phyloP scores from a whole-genome alignment of 2,888 invertebrate genomes.

The Pheosia tremula region DNA sequence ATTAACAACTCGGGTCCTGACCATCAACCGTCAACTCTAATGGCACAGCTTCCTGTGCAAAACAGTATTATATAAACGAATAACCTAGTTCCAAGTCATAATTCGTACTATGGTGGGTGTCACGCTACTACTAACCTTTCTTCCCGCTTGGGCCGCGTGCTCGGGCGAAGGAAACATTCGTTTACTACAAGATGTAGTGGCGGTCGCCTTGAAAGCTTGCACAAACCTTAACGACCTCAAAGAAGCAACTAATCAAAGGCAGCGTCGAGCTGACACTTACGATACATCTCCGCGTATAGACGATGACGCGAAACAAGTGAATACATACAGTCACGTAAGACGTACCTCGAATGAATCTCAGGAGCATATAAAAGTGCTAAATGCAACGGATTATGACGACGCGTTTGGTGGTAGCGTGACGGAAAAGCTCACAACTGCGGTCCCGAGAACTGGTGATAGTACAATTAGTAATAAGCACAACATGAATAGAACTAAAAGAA shows the following conservation, averaged over 20 bases:
- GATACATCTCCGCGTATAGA: slow-evolving; percentile 55
- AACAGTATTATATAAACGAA: neutral
- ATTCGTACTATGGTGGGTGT: slow-evolving; percentile 51
- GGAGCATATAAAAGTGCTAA: slow-evolving; percentile 58
- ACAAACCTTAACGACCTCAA: slow-evolving; percentile 33
- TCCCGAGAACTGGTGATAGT: slow-evolving; percentile 41
- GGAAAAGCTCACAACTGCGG: slow-evolving; percentile 48
- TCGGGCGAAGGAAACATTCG: slow-evolving; percentile 72
- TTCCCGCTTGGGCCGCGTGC: slow-evolving; percentile 54
- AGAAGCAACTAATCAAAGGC: slow-evolving; percentile 35
- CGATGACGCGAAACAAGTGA: slow-evolving; percentile 48
- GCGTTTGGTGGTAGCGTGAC: slow-evolving; percentile 47
- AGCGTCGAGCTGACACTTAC: slow-evolving; percentile 43
- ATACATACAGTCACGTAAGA: slow-evolving; percentile 61
- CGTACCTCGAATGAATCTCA: slow-evolving; percentile 51
- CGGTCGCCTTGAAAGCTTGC: slow-evolving; percentile 64
- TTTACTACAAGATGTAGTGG: slow-evolving; percentile 71
- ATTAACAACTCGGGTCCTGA: slow-evolving; percentile 35
- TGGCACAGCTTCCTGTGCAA: slow-evolving; percentile 56
- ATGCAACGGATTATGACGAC: slow-evolving; percentile 57
- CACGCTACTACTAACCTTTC: slow-evolving; percentile 44
- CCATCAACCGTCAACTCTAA: slow-evolving; percentile 60
- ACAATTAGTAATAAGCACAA: slow-evolving; percentile 28
- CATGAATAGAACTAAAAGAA: slow-evolving; percentile 54
- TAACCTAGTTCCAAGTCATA: slow-evolving; percentile 10